Evolutionary conservation across 2,113 vertebrate genomes (phyloP).

Genomic region (Ursus arctos): DNA sequence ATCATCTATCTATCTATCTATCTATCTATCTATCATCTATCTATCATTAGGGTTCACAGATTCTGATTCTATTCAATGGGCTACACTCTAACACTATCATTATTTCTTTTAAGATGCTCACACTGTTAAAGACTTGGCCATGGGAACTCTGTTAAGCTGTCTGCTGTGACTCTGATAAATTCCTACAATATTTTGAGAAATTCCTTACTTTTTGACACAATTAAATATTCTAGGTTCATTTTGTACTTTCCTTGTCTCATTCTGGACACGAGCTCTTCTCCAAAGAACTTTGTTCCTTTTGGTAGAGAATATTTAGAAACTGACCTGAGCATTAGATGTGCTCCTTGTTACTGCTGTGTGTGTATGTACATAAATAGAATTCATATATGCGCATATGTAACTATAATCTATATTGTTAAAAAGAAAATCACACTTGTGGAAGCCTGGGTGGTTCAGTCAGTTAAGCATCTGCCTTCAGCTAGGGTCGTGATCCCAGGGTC

Average conservation of each 20-base stretch:
- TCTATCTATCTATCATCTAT: not conserved
- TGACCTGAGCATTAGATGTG: not conserved
- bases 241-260: not conserved
- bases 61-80: not conserved
- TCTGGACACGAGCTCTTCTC: not conserved
- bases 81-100: not conserved
- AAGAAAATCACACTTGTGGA: not conserved
- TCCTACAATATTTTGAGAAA: not conserved
- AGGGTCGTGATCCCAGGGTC: no score
- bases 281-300: not conserved
- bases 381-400: not conserved
- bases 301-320: not conserved
- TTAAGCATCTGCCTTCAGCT: no score
- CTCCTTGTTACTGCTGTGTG: not conserved
- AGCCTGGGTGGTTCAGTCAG: no score
- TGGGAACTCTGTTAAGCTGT: not conserved
- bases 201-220: constrained; percentile 23
- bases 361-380: not conserved
- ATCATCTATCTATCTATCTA: not conserved
- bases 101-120: not conserved
- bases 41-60: not conserved
- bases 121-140: not conserved
- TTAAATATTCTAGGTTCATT: not conserved
- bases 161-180: not conserved
- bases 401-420: not conserved